Conservation (phyloP, 2,797 vertebrate species). For the Sus cebifrons region DNA sequence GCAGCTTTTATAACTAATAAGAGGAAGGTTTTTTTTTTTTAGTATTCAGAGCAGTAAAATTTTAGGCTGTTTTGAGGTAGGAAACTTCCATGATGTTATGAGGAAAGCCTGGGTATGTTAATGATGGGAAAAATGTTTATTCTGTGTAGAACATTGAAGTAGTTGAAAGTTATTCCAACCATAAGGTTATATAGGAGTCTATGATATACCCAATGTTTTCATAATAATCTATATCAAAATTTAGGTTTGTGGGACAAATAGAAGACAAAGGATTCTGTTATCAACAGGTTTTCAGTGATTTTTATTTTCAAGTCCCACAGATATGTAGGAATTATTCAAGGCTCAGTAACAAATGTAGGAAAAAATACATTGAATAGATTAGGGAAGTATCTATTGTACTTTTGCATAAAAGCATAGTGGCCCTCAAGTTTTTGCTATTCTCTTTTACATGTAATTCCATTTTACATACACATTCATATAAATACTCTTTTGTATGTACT, state of each 20-base stretch:
- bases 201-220: neutral
- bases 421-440: neutral
- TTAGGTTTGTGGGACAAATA: neutral
- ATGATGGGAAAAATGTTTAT: neutral
- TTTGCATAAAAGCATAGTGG: neutral
- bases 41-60: constrained; percentile 54
- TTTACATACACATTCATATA: neutral
- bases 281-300: neutral
- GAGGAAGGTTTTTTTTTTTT: neutral
- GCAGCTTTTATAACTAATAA: constrained; percentile 57
- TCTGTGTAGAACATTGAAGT: neutral
- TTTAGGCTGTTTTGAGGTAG: neutral
- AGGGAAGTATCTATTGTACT: neutral
- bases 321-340: neutral
- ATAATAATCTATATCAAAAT: neutral
- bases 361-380: neutral
- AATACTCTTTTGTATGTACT: neutral
- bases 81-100: neutral
- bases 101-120: neutral
- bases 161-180: neutral
- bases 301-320: neutral
- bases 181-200: neutral
- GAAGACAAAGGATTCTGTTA: neutral
- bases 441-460: neutral
- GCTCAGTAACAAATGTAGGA: neutral